Percentiles rank a stretch among this genome's conserved stretches.
These are phyloP conservation scores for Uloborus plumipes DNA, from an alignment of 2,888 invertebrate species.

Conservation along the genomic window DNA sequence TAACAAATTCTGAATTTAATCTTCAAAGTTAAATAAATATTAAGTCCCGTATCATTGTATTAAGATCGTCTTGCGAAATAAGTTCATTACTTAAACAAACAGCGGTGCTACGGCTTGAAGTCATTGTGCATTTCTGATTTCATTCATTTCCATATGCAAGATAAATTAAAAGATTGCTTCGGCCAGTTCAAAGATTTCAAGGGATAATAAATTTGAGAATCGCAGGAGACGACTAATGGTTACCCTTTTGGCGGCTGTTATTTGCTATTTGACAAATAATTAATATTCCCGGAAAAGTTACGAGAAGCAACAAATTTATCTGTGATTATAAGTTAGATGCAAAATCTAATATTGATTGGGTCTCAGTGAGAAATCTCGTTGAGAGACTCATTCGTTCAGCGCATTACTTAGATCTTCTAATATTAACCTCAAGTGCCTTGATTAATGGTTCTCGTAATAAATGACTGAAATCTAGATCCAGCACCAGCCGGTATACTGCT, in stretches of 20 bases:
- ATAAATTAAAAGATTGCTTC: slow-evolving; percentile 2
- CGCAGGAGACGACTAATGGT: slow-evolving; percentile 26
- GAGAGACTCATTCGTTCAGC: slow-evolving; percentile 29
- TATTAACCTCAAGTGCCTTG: slow-evolving; percentile 50
- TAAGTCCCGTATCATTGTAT: too few species aligned
- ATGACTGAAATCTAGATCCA: slow-evolving; percentile 47
- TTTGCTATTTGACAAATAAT: slow-evolving; percentile 43
- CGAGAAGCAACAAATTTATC: slow-evolving; percentile 25
- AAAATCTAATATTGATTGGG: slow-evolving; percentile 46
- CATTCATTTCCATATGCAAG: background rate
- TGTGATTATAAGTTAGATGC: slow-evolving; percentile 17
- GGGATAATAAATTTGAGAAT: slow-evolving; percentile 18
- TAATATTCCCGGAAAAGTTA: slow-evolving; percentile 32
- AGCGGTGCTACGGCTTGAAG: too few species aligned
- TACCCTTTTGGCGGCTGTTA: slow-evolving; percentile 41
- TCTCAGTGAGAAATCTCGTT: slow-evolving; percentile 33
- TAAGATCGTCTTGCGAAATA: too few species aligned
- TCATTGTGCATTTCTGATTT: background rate
- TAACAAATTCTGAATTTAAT: too few species aligned
- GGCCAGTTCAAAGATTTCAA: too few species aligned
- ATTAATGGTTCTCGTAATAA: slow-evolving; percentile 49
- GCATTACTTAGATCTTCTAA: slow-evolving; percentile 20
- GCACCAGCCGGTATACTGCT: slow-evolving; percentile 34
- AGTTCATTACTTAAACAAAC: too few species aligned
- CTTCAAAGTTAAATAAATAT: too few species aligned